These are phyloP conservation scores for Malachius bipustulatus DNA, from an alignment of 2,888 invertebrate species.

Conservation along the genomic window DNA sequence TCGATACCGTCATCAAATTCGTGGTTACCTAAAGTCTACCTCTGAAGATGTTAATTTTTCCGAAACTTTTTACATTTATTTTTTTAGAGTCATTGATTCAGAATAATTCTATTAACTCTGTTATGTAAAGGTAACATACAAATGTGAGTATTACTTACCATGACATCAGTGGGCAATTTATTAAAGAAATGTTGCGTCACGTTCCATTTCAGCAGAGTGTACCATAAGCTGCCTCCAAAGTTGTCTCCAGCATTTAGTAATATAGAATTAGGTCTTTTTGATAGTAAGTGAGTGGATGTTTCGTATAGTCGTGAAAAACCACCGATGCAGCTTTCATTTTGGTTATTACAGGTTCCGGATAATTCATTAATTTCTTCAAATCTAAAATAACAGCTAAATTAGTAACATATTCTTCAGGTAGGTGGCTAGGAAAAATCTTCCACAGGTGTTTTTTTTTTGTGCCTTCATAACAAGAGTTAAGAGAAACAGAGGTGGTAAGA, in stretches of 20 bases:
- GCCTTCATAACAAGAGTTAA: too few relatives aligned
- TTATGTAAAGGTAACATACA: not conserved
- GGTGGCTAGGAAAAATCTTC: too few relatives aligned
- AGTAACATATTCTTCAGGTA: too few relatives aligned
- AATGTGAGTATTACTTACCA: slow-evolving; percentile 41
- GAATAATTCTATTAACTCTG: not conserved
- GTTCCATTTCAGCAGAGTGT: slow-evolving; percentile 60
- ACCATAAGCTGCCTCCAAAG: slow-evolving; percentile 80
- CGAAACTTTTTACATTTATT: not conserved
- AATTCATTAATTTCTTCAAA: slow-evolving; percentile 1
- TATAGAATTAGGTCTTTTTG: slow-evolving; percentile 42
- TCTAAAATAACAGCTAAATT: too few relatives aligned
- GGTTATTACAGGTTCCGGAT: not conserved
- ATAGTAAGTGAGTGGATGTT: slow-evolving; percentile 39
- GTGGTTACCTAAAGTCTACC: not conserved
- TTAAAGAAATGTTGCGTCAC: slow-evolving; percentile 67
- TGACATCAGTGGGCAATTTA: slow-evolving; percentile 60
- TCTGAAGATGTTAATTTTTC: not conserved
- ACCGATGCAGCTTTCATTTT: slow-evolving; percentile 46
- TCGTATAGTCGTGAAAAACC: slow-evolving; percentile 55
- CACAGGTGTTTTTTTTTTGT: too few relatives aligned
- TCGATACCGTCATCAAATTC: slow-evolving; percentile 71
- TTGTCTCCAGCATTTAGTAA: slow-evolving; percentile 75
- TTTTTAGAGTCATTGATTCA: slow-evolving; percentile 1
- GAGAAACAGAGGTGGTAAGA: too few relatives aligned